Conservation (phyloP, 2,113 vertebrate genomes). For the Hyla sarda region DNA sequence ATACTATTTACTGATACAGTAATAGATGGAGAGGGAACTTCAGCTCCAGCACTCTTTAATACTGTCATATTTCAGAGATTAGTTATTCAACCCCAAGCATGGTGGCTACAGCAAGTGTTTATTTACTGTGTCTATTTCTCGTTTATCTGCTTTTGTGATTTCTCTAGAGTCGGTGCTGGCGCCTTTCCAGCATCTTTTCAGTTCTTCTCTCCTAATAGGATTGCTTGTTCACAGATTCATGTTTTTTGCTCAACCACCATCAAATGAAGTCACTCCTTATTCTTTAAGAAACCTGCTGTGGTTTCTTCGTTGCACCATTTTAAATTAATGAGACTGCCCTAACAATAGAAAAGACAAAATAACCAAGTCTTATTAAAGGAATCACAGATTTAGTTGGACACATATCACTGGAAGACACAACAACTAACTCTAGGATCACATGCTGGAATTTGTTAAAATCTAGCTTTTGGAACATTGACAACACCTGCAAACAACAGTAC, state of each 20-base stretch:
- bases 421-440: not conserved
- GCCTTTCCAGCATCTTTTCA: constrained; percentile 12
- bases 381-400: not conserved
- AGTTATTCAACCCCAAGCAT: constrained; percentile 13
- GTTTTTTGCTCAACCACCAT: constrained; percentile 17
- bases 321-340: not conserved
- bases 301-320: not conserved
- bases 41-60: not conserved
- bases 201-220: constrained; percentile 34
- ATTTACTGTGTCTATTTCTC: constrained; percentile 38
- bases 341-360: not conserved
- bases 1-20: not conserved
- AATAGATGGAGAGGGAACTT: not conserved
- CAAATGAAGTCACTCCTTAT: constrained; percentile 15
- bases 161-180: constrained; percentile 36
- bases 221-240: constrained; percentile 36
- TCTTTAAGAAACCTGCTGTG: not conserved
- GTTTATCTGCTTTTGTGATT: constrained; percentile 33
- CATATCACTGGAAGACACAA: not conserved
- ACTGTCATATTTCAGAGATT: constrained; percentile 31
- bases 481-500: not conserved
- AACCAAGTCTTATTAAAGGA: not conserved
- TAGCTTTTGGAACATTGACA: not conserved
- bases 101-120: constrained; percentile 25
- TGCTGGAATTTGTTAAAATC: not conserved